Base-by-base conservation (phyloP, 2,888 invertebrate genomes). In the Herminia tarsipennalis region DNA sequence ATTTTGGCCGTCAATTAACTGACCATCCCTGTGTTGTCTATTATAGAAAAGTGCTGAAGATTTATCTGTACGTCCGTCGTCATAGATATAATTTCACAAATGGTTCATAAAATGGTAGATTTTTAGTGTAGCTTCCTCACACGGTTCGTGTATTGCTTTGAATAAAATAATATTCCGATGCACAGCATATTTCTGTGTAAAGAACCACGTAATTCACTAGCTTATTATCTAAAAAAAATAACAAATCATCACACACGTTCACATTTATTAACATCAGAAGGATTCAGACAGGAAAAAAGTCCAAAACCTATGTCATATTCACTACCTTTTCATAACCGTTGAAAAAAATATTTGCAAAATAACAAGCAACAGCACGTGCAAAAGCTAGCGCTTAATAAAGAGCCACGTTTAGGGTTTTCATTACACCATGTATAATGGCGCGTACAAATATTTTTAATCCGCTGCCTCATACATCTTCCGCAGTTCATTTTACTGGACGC, bases 391-490 rank as follows among this genome's bases (percentile, higher is more conserved):
- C 81, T 86, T 88, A 88, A 89, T 89, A 89, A 87, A 88, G 86
- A 83, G 84, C 78, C 81, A 79, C 86, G 81, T 78, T 82, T 78
- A 78, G 82, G 79, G 76, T 80, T 88, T 89, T 88, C 90, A 90
- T 90, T 89, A 88, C 89, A 84, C 77, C 76, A 75, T 86, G 88
- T 87, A 90, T 90, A 90, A 90, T 90, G 89, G 89, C 78, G 77
- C 89, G 88, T 84, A 88, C 90, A 89, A 90, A 90, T 89, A 90
- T 90, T 90, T 90, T 90, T 90, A 90, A 90, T 90, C 90, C 89
- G 77, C 75, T 73, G 77, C 83, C 85, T 82, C 90, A 89, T 89
- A 90, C 88, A 88, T 90, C 89, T 89, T 89, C 81, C 81, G 85
- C 78, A 86, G 88, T 88, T 89, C 89, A 89, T 89, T 88, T 88